Conservation (phyloP, 2,888 invertebrate species). For the Pheosia tremula region DNA sequence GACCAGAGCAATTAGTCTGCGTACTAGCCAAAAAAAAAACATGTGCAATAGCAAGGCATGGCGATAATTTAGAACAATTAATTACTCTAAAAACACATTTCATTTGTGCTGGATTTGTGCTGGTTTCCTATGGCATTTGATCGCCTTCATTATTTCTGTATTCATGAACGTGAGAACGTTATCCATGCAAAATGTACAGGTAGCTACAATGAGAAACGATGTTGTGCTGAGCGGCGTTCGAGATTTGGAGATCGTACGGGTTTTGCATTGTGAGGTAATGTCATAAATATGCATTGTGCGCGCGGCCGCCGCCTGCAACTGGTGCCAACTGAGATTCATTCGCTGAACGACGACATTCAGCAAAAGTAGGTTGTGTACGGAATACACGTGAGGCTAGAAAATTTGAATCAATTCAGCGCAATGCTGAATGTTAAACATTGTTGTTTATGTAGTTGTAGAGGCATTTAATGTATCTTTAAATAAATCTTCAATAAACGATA, state of each 20-base stretch:
- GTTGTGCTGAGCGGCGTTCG: conserved; percentile 8
- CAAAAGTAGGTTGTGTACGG: conserved; percentile 9
- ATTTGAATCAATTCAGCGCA: background rate
- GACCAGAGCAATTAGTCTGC: no score
- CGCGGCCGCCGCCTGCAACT: conserved; percentile 9
- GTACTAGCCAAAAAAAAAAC: no score
- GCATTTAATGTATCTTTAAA: no score
- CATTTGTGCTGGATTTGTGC: no score
- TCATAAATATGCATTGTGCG: conserved; percentile 36
- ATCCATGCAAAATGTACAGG: conserved; percentile 3
- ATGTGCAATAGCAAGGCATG: no score
- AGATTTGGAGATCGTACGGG: conserved; percentile 24
- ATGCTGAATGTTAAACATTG: background rate
- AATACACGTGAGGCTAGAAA: background rate
- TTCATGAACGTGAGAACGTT: no score
- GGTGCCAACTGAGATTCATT: conserved; percentile 9
- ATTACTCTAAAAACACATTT: no score
- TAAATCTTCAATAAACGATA: no score
- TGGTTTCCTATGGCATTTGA: no score
- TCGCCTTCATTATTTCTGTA: no score
- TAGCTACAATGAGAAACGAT: background rate
- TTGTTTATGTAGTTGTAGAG: no score
- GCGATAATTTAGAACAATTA: no score
- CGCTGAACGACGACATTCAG: conserved; percentile 18
- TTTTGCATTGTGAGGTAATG: conserved; percentile 22